Percentiles rank a stretch among this genome's conserved stretches.
Evolutionary conservation across 2,797 vertebrate genomes (phyloP).

Genomic region (Lophotriccus pileatus): DNA sequence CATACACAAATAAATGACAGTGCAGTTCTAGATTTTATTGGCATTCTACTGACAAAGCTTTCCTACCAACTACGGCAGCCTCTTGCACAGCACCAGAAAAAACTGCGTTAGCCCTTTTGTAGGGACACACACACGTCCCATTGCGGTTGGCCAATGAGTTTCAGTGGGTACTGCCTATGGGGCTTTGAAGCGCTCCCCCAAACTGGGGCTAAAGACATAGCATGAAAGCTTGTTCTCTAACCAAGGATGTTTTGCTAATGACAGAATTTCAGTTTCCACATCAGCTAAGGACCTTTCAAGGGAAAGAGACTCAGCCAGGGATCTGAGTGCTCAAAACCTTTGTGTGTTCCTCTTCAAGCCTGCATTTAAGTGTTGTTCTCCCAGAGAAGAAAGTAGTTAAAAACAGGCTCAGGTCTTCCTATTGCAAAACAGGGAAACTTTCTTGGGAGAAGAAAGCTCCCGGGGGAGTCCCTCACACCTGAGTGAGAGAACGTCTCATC

Average conservation of each 20-base stretch:
- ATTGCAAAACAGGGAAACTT: background rate
- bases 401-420: background rate
- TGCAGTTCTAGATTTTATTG: background rate
- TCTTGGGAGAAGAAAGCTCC: background rate
- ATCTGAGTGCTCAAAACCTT: background rate
- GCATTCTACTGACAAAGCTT: background rate
- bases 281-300: background rate
- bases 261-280: background rate
- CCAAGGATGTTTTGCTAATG: fast-evolving
- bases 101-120: background rate
- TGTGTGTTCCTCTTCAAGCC: background rate
- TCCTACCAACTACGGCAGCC: background rate
- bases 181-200: background rate
- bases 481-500: background rate
- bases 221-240: background rate
- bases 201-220: background rate
- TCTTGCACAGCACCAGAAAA: background rate
- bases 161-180: background rate
- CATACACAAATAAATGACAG: background rate
- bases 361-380: background rate
- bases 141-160: background rate
- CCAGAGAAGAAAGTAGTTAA: background rate
- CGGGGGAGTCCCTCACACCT: background rate
- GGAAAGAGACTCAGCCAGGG: background rate
- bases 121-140: fast-evolving